Evolutionary conservation across 2,888 invertebrate species (phyloP), one percentile per base, ranked within the genome.

Genomic region (Leucoptera coffeella): DNA sequence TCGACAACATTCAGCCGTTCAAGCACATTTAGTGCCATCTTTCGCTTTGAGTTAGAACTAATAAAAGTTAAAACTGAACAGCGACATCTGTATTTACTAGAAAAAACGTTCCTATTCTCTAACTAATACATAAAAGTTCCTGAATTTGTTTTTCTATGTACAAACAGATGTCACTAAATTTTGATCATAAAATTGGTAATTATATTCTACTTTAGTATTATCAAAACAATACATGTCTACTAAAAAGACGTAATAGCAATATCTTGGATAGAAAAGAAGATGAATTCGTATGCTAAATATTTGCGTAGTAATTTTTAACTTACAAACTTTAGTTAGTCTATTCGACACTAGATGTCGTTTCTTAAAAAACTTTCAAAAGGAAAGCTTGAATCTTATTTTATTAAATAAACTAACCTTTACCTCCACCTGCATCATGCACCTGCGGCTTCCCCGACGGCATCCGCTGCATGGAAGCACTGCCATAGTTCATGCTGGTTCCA

Each of bases 401-500:
- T 9, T 7, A 25, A 14, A n/a, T 13, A 47, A 47, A 42, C 69
- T 42, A 43, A 74, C 73, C 73, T 74, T 74, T 74, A 54, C 65
- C 69, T 62, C 71, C 69, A 36, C 69, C 69, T 42, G 69, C 65
- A 42, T 69, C 69, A 33, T 67, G 64, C 45, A 65, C 69, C 42
- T 67, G 67, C 37, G 65, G 64, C 47, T 71, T 71, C 38, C 65
- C 67, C 39, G 64, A 62, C 43, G 67, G 65, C 55, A 71, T 64
- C 43, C 72, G 55, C 43, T 71, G 72, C 69, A 71, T 65, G 27
- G 72, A 65, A 20, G 60, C 55, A 32, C 51, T 65, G 27, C 71
- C 72, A 36, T 72, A 72, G 51, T 62, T 69, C 62, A 71, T 65
- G 48, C 61, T 57, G 40, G 61, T 47, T 28, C 67, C 69, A 42